phyloP scores from a whole-genome alignment of 2,888 invertebrate genomes.

The Coleophora flavipennella region DNA sequence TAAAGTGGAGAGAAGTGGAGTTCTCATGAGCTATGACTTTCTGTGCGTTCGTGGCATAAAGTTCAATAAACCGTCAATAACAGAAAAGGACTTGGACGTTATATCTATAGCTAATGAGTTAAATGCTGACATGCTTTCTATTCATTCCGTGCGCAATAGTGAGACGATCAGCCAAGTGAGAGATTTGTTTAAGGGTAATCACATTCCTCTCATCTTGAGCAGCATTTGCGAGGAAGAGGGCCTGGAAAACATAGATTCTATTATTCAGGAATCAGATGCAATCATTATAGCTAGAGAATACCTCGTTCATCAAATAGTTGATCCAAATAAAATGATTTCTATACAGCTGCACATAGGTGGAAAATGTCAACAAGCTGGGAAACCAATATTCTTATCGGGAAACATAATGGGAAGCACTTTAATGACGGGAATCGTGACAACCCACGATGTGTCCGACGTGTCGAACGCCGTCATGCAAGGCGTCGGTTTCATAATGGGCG shows the following conservation, averaged over 20 bases:
- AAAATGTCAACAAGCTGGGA: slow-evolving; percentile 26
- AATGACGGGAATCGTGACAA: slow-evolving; percentile 11
- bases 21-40: slow-evolving; percentile 20
- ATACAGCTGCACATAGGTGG: slow-evolving; percentile 27
- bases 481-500: slow-evolving; percentile 21
- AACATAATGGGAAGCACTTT: slow-evolving; percentile 23
- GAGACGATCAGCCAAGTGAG: slow-evolving; percentile 22
- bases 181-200: slow-evolving; percentile 19
- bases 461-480: slow-evolving; percentile 25
- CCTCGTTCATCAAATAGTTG: slow-evolving; percentile 19
- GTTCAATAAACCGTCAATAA: slow-evolving; percentile 25
- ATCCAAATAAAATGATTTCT: slow-evolving; percentile 19
- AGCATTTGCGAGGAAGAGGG: slow-evolving; percentile 40
- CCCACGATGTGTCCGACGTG: slow-evolving; percentile 24
- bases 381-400: slow-evolving; percentile 29
- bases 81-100: slow-evolving; percentile 31
- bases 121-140: slow-evolving; percentile 33
- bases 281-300: slow-evolving; percentile 29
- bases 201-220: slow-evolving; percentile 27
- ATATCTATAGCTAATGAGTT: slow-evolving; percentile 33
- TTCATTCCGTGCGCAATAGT: slow-evolving; percentile 27
- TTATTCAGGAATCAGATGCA: slow-evolving; percentile 31
- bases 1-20: slow-evolving; percentile 25
- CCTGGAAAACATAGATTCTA: slow-evolving; percentile 35
- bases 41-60: slow-evolving; percentile 30